Evolutionary conservation across 2,888 invertebrate species (phyloP).

Genomic region (Amphipyra tragopoginis): DNA sequence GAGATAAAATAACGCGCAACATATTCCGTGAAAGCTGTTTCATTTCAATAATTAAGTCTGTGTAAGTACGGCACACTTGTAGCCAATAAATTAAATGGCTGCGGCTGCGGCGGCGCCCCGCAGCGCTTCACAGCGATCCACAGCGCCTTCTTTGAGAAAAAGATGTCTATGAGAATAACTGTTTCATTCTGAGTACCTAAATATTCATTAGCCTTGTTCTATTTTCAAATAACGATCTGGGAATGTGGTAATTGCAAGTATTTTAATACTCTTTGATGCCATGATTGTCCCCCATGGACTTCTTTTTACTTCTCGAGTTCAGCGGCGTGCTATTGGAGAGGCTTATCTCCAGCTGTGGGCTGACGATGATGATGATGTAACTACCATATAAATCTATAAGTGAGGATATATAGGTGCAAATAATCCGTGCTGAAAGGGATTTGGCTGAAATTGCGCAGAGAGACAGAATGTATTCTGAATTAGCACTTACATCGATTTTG

Average conservation of each 20-base stretch:
- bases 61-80: slow-evolving; percentile 30
- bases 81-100: slow-evolving; percentile 37
- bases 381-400: too few species aligned
- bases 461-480: too few species aligned
- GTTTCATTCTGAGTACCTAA: slow-evolving; percentile 13
- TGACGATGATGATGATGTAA: too few species aligned
- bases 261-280: neutral
- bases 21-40: slow-evolving; percentile 21
- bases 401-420: too few species aligned
- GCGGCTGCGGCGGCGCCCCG: slow-evolving; percentile 19
- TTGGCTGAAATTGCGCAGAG: too few species aligned
- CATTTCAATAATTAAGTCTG: slow-evolving; percentile 43
- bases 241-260: slow-evolving; percentile 15
- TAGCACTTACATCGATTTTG: too few species aligned
- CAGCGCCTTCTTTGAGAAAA: slow-evolving; percentile 35
- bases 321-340: too few species aligned
- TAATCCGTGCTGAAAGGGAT: too few species aligned
- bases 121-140: slow-evolving; percentile 7
- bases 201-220: slow-evolving; percentile 29
- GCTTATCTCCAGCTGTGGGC: too few species aligned
- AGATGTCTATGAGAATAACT: slow-evolving; percentile 21
- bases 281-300: neutral
- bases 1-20: slow-evolving; percentile 6
- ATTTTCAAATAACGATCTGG: slow-evolving; percentile 25
- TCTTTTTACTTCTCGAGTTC: too few species aligned